These are phyloP conservation scores for Danio albolineatus DNA, from an alignment of 2,797 vertebrate species.

Conservation along the genomic window DNA sequence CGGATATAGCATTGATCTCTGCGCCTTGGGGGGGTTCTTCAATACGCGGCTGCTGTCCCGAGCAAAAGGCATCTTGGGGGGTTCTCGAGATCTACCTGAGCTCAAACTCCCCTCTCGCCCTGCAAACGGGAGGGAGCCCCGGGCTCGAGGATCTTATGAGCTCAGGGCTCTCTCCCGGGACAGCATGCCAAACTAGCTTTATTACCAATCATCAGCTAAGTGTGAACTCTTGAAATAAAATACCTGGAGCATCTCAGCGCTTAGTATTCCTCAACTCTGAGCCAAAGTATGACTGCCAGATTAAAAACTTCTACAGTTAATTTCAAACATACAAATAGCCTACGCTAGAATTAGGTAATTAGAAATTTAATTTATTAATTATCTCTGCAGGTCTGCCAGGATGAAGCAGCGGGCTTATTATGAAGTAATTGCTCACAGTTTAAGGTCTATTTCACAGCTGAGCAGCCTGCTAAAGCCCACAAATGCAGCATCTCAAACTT, in stretches of 20 bases:
- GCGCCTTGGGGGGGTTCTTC: no score
- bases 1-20: no score
- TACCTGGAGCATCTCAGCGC: constrained; percentile 1
- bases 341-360: constrained; percentile 70
- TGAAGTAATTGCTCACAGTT: constrained; percentile 75
- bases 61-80: no score
- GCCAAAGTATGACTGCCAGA: background rate
- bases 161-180: no score
- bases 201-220: no score
- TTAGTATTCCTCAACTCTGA: constrained; percentile 32
- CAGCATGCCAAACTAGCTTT: no score
- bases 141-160: no score
- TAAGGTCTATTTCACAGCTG: constrained; percentile 80
- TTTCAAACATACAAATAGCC: constrained; percentile 64
- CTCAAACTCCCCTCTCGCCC: no score
- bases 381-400: constrained; percentile 68
- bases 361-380: constrained; percentile 75
- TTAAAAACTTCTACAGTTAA: constrained; percentile 57
- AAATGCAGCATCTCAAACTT: constrained; percentile 52
- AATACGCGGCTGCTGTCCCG: no score
- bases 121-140: no score
- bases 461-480: constrained; percentile 70
- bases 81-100: no score
- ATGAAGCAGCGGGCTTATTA: constrained; percentile 72
- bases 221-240: no score